phyloP scores from a whole-genome alignment of 1,140 invertebrate species.

The Drosophila insularis region DNA sequence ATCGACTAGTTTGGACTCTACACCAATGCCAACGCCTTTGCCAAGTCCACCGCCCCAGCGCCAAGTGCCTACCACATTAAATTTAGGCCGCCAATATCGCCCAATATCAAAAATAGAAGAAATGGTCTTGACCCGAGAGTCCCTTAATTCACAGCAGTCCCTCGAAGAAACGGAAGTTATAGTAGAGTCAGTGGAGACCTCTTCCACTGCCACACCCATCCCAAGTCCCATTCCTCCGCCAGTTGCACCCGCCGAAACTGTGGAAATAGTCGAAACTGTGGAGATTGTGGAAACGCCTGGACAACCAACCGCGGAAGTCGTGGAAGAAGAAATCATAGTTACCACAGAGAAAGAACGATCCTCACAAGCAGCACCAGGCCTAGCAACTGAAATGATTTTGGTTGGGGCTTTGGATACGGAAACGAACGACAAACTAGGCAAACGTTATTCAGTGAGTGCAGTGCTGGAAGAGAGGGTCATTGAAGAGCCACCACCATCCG shows the following conservation, averaged over 20 bases:
- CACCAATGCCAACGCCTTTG: constrained; percentile 11
- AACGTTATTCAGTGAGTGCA: constrained; percentile 38
- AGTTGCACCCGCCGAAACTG: not conserved
- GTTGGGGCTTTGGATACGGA: constrained; percentile 35
- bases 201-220: not conserved
- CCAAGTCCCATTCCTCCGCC: not conserved
- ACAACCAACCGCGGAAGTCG: constrained; percentile 21
- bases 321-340: constrained; percentile 37
- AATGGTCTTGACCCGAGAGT: not conserved
- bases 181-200: not conserved
- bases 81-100: not conserved
- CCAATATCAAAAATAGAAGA: constrained; percentile 5
- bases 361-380: constrained; percentile 12
- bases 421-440: constrained; percentile 40
- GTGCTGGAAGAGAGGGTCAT: constrained; percentile 10
- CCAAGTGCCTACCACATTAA: not conserved
- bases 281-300: constrained; percentile 23
- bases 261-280: constrained; percentile 18
- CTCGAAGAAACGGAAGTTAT: not conserved
- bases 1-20: not conserved
- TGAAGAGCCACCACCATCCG: not conserved
- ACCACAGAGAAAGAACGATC: constrained; percentile 2
- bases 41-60: not conserved
- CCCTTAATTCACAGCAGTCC: constrained; percentile 4
- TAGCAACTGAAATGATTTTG: constrained; percentile 17